phyloP scores from a whole-genome alignment of 2,888 invertebrate species.

The Aquatica leii region DNA sequence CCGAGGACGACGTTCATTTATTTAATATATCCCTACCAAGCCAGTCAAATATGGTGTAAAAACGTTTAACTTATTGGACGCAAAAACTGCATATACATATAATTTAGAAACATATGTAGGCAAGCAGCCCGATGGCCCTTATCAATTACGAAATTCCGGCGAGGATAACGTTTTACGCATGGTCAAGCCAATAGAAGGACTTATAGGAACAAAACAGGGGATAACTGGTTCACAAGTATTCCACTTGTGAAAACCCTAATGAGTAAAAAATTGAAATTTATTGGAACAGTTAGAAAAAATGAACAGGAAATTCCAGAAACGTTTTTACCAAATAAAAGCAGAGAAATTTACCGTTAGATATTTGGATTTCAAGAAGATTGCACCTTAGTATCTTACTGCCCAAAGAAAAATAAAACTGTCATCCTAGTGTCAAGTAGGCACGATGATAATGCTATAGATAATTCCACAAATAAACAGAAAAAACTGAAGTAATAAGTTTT shows the following conservation, averaged over 20 bases:
- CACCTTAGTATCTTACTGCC: neutral
- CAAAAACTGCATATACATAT: neutral
- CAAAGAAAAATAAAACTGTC: neutral
- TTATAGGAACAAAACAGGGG: neutral
- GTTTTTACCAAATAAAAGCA: neutral
- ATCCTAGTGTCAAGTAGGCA: neutral
- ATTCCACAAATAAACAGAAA: too few relatives aligned
- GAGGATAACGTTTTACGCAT: neutral
- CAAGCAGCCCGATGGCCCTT: neutral
- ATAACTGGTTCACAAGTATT: too few relatives aligned
- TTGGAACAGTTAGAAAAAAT: constrained; percentile 4
- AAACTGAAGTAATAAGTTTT: too few relatives aligned
- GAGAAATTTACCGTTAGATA: neutral
- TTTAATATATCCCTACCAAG: neutral
- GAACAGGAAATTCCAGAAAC: constrained; percentile 1
- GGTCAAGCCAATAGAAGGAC: neutral
- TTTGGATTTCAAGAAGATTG: neutral
- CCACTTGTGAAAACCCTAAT: too few relatives aligned
- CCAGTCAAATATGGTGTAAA: neutral
- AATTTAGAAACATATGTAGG: neutral
- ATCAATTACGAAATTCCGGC: neutral
- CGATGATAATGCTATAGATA: neutral
- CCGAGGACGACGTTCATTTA: neutral
- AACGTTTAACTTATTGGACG: neutral
- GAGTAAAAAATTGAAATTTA: too few relatives aligned